Base-by-base conservation (phyloP, 2,888 invertebrate genomes). In the Pachycephus smyrnensis region DNA sequence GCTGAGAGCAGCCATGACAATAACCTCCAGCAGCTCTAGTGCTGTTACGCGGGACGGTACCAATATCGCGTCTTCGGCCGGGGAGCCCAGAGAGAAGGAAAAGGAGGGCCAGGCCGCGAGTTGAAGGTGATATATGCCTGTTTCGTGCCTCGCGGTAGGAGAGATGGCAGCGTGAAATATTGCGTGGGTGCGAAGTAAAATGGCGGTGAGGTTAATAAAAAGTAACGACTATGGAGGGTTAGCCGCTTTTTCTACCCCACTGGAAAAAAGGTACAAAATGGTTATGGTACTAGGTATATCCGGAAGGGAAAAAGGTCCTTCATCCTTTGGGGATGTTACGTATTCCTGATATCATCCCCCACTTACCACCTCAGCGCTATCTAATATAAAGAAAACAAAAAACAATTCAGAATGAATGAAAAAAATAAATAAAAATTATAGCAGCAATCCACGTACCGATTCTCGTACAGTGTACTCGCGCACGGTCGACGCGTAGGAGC, bases 121-220 rank as follows among this genome's bases (percentile, higher is more conserved):
- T 85, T 86, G 87, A 86, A 88, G 87, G 87, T 90, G 89, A 90
- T 89, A 88, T 88, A 90, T 89, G 86, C 86, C 77, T 78, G 82
- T 82, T 84, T 85, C 85, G 84, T 83, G 86, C 81, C 80, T 81
- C 82, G 83, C 84, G 87, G 86, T 86, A 85, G 86, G 87, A 78
- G 80, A 81, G 82, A 80, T 77, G 81, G 82, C 76, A 77, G 83
- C 80, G 84, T 87, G 85, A 90, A 88, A 88, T 86, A 90, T 88
- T 85, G 87, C 87, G 89, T 90, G 88, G 89, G 88, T 88, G 90
- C 85, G 85, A 88, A 90, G 86, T 88, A 90, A 90, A 90, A 90
- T 90, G 90, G 89, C 87, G 88, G 88, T 73, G 78, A 77, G 82
- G 82, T 83, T 81, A 85, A 86, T 84, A 85, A 86, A 84, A 87